Conservation (phyloP, 2,113 vertebrate genomes). For the Hipposideros armiger region DNA sequence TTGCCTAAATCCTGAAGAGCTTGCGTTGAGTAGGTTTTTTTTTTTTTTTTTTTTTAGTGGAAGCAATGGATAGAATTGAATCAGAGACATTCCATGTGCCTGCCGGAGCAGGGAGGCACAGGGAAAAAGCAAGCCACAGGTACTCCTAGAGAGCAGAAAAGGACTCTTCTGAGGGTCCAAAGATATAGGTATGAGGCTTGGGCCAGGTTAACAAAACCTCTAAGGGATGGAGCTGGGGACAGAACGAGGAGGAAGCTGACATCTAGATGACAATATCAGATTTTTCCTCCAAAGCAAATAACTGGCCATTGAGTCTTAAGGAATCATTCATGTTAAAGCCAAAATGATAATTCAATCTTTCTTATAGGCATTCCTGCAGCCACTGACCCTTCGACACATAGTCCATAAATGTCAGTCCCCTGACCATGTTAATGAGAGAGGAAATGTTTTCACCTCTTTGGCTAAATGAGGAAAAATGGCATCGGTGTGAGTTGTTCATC, state of each 20-base stretch:
- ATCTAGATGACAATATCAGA: background rate
- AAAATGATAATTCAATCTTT: background rate
- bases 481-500: background rate
- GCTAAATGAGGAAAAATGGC: background rate
- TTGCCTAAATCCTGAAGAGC: background rate
- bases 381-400: background rate
- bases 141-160: background rate
- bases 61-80: background rate
- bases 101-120: background rate
- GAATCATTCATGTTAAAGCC: constrained; percentile 5
- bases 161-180: background rate
- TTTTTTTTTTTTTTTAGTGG: background rate
- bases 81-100: background rate
- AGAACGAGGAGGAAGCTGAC: background rate
- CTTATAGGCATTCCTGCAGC: background rate
- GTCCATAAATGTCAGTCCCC: background rate
- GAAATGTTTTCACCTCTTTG: background rate
- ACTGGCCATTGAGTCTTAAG: background rate
- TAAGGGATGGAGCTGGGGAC: background rate
- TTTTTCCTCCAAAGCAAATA: background rate
- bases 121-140: background rate
- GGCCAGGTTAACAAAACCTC: background rate
- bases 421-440: background rate
- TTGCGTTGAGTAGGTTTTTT: background rate
- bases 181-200: background rate